phyloP scores from a whole-genome alignment of 1,140 invertebrate genomes.

The Venustaconcha ellipsiformis region DNA sequence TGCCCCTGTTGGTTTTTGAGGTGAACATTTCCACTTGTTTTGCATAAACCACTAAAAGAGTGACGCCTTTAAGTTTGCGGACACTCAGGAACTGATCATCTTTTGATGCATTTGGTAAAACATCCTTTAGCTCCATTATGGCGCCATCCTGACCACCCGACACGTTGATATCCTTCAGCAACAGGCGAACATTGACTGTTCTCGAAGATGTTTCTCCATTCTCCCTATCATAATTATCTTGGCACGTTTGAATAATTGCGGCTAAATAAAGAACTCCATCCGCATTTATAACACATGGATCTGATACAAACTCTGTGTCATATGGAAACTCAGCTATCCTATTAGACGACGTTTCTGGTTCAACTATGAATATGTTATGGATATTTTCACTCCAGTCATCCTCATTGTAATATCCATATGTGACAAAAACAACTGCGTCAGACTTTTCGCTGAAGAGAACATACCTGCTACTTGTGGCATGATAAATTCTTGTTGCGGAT shows the following conservation, averaged over 20 bases:
- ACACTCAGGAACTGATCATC: constrained; percentile 48
- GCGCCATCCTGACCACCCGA: constrained; percentile 16
- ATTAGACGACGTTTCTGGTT: constrained; percentile 26
- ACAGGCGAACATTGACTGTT: constrained; percentile 27
- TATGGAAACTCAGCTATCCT: constrained; percentile 40
- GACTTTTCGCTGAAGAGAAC: constrained; percentile 43
- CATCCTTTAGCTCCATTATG: constrained; percentile 35
- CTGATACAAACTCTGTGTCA: constrained; percentile 47
- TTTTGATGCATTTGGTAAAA: constrained; percentile 34
- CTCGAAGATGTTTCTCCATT: constrained; percentile 29
- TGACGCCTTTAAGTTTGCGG: constrained; percentile 24
- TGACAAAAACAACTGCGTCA: constrained; percentile 36
- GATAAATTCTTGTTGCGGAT: constrained; percentile 36
- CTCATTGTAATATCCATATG: constrained; percentile 36
- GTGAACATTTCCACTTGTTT: constrained; percentile 35
- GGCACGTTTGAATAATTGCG: constrained; percentile 40
- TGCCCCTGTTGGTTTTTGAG: constrained; percentile 41
- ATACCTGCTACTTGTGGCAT: constrained; percentile 36
- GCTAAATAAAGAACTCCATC: constrained; percentile 30
- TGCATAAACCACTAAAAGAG: constrained; percentile 50
- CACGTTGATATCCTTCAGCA: constrained; percentile 18
- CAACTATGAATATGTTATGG: constrained; percentile 41
- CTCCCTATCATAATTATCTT: constrained; percentile 17
- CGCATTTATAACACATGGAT: constrained; percentile 26
- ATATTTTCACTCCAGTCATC: constrained; percentile 51